Evolutionary conservation across 2,113 vertebrate species (phyloP).

Genomic region (Micronisus gabar): DNA sequence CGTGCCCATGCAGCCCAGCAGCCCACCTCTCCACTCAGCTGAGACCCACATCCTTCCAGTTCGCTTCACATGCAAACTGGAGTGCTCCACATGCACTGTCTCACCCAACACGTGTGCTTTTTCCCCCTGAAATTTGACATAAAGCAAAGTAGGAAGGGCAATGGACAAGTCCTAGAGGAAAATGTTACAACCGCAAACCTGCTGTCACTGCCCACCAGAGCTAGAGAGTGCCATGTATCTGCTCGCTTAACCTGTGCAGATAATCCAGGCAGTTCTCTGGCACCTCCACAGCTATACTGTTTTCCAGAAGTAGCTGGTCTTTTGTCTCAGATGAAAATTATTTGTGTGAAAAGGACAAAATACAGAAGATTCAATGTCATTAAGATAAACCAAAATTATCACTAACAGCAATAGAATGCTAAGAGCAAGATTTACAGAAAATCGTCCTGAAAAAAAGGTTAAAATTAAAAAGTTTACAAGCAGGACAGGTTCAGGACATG

Average conservation of each 20-base stretch:
- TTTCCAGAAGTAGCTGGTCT: not conserved
- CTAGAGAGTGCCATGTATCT: not conserved
- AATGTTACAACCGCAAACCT: not conserved
- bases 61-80: not conserved
- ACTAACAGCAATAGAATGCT: not conserved
- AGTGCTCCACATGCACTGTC: not conserved
- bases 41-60: not conserved
- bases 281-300: not conserved
- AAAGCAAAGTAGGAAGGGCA: not conserved
- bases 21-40: not conserved
- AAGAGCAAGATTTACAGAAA: not conserved
- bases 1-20: fast-evolving
- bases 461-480: not conserved
- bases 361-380: not conserved
- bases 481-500: not conserved
- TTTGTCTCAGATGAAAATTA: not conserved
- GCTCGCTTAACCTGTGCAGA: not conserved
- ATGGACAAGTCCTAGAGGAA: not conserved
- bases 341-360: not conserved
- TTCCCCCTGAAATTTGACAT: fast-evolving
- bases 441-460: not conserved
- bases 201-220: not conserved
- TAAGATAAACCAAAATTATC: not conserved
- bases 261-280: not conserved
- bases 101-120: fast-evolving